Evolutionary conservation across 2,888 invertebrate genomes (phyloP).

Genomic region (Cosmopolites sordidus): DNA sequence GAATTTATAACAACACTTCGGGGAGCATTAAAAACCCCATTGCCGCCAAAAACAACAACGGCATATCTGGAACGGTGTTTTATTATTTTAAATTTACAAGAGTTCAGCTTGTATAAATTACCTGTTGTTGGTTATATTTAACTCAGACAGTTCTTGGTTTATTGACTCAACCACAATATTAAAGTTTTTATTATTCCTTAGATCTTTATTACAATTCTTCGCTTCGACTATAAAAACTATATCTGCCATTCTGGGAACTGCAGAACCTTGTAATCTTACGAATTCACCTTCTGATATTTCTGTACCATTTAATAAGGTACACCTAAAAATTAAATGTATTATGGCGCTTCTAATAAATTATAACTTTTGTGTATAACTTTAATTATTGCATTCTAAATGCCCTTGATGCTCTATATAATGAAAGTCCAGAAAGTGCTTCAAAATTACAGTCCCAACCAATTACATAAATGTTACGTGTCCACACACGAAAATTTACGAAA

Average conservation of each 20-base stretch:
- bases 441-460: too few relatives aligned
- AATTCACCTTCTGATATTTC: conserved; percentile 73
- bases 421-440: too few relatives aligned
- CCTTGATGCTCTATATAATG: too few relatives aligned
- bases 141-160: conserved; percentile 63
- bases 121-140: conserved; percentile 64
- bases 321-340: conserved; percentile 50
- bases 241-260: conserved; percentile 69
- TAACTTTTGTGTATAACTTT: too few relatives aligned
- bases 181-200: conserved; percentile 63
- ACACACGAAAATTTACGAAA: too few relatives aligned
- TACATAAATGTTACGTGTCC: too few relatives aligned
- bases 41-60: conserved; percentile 77
- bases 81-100: conserved; percentile 20
- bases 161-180: conserved; percentile 64
- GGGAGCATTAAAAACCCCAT: conserved; percentile 67
- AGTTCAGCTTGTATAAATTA: conserved; percentile 37
- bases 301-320: conserved; percentile 64
- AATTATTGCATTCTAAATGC: too few relatives aligned
- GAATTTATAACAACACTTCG: conserved; percentile 70
- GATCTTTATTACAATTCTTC: conserved; percentile 72
- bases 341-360: too few relatives aligned
- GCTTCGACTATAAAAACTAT: conserved; percentile 88
- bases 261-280: conserved; percentile 56
- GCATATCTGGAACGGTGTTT: conserved; percentile 60